Base-by-base conservation (phyloP, 2,113 vertebrate genomes). In the Festucalex cinctus region DNA sequence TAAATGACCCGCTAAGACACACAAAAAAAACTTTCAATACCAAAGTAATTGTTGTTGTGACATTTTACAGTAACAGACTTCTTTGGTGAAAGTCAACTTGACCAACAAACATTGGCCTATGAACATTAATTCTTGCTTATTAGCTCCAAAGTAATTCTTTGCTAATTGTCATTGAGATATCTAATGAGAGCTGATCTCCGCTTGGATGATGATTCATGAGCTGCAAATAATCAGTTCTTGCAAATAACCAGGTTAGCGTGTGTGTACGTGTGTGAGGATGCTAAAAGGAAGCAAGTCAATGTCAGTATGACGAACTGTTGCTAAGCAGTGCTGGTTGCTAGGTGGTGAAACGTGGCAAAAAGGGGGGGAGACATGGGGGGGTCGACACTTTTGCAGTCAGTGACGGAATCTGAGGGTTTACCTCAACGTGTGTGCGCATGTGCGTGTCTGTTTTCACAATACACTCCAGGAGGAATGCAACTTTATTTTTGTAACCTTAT, bases 251-350 rank as follows among this genome's bases (percentile, higher is more conserved):
- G 74, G 66, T 82, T 77, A 73, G 66, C 49, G 65, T 66, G 69
- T 74, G 73, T 67, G 51, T 66, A 64, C 61, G 39, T 80, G 66
- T 66, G 61, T 41, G 63, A 85, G 87, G 82, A 91, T 90, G 86
- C 81, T 84, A 90, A 92, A 83, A 79, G 68, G 76, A 83, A 68
- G 70, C 51, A 57, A 78, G 68, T 77, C 70, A 68, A 71, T 79
- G 80, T 86, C 70, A 8, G 76, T 78, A 82, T 85, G 84, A 89
- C 69, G 81, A 87, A 85, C 78, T 67, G 90, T 92, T 92, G 90
- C 90, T 92, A 91, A 88, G 90, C 88, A 85, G 78, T 80, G 75
- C 68, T 71, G 84, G 88, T 91, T 90, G 89, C 87, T 90, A 89
- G 81, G 86, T 66, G 80, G 63, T 43, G 80, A 74, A 53, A 20